Evolutionary conservation across 2,888 invertebrate species (phyloP).

Genomic region (Drosophila nr. perissopoda): DNA sequence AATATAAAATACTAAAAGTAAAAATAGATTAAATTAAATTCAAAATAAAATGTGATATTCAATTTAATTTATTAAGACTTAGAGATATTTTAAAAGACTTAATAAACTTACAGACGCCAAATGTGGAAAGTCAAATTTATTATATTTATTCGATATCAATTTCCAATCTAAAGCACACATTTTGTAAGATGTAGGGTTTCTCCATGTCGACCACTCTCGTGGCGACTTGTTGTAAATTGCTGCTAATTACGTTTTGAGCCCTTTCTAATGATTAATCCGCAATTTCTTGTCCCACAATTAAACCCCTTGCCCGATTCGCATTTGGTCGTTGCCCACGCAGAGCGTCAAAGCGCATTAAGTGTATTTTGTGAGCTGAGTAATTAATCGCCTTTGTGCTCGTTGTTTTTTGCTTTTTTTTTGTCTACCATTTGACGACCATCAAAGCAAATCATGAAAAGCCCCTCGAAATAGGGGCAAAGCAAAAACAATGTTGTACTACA

Average conservation of each 20-base stretch:
- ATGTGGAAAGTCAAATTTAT: background rate
- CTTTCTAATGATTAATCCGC: conserved; percentile 42
- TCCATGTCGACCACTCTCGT: background rate
- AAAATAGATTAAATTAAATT: background rate
- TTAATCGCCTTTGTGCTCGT: conserved; percentile 69
- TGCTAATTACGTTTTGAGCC: conserved; percentile 47
- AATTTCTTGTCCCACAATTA: conserved; percentile 56
- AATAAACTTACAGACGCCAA: background rate
- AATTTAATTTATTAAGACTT: background rate
- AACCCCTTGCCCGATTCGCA: conserved; percentile 33
- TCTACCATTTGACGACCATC: conserved; percentile 63
- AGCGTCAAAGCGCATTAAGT: conserved; percentile 71
- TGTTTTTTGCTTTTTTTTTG: conserved; percentile 7
- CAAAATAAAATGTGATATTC: background rate
- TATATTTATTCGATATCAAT: background rate
- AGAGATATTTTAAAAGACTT: background rate
- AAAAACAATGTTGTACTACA: conserved; percentile 17
- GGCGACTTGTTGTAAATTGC: conserved; percentile 14
- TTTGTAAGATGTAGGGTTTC: background rate
- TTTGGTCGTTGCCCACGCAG: conserved; percentile 33
- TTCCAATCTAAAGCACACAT: background rate
- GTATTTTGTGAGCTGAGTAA: conserved; percentile 69
- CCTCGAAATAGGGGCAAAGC: conserved; percentile 59
- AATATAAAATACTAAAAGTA: background rate
- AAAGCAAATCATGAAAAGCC: conserved; percentile 75